Evolutionary conservation across 2,888 invertebrate genomes (phyloP), one percentile per base, ranked within the genome.

Genomic region (Oscheius onirici): DNA sequence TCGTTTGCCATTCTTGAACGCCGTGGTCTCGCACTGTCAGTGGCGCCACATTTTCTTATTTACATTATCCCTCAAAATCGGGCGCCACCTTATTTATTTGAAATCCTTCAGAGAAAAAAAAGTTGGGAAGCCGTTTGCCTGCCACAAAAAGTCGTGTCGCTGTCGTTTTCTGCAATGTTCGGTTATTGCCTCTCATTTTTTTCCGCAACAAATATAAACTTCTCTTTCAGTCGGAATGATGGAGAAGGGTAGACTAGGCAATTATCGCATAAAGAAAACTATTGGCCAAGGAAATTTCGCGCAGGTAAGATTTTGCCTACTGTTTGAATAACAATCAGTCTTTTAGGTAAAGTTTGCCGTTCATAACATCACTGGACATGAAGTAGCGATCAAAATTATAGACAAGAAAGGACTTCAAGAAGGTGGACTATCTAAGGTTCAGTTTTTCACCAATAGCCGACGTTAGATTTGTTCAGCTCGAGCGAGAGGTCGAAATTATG

Each of bases 341-440:
- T 28, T 72, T 51, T 61, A 97, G 91, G 90, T 99, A 88, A 95
- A 99, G 91, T 91, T 99, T 85, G 99, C 99, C 87, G 97, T 95
- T 90, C 99, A 99, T 91, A 93, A 97, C 87, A 97, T 97, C 87
- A 99, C 99, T 83, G 97, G 97, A 88, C 95, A 97, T 90, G 97
- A 99, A 91, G 97, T 91, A 78, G 89, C 85, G 52, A 86, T 85
- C 66, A 83, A 81, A 71, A 84, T 85, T 24, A 87, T 87, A 52
- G 97, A 99, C 91, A 99, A 99, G 91, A 97, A 97, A 81, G 97
- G 97, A 91, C 92, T 99, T 88, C 97, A 97, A 90, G 95, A 95
- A 87, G 94, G 95, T 89, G 95, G 95, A 90, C 92, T 99, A 89
- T 97, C 97, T 91, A 99, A 99, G 92, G 82, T 83, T 28, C n/a